Conservation (phyloP, 1,140 invertebrate genomes). For the Papilio glaucus region DNA sequence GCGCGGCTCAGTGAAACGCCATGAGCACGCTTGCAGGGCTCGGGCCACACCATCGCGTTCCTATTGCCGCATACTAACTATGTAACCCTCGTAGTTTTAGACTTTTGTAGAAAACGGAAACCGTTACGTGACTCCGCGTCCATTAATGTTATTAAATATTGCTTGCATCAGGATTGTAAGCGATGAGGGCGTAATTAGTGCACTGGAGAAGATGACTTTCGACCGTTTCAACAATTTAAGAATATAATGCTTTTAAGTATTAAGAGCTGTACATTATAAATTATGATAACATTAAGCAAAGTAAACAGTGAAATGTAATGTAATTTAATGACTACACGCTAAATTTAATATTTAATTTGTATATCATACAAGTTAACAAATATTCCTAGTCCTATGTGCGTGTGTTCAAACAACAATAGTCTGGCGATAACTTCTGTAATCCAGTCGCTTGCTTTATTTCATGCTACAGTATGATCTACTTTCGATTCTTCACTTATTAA, state of each 20-base stretch:
- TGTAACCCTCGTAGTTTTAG: conserved; percentile 73
- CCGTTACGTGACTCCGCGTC: conserved; percentile 69
- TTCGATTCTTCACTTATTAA: background rate
- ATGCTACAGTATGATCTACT: background rate
- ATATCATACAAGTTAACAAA: background rate
- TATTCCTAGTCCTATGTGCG: background rate
- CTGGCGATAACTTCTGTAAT: background rate
- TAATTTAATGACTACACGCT: no score
- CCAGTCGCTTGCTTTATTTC: background rate
- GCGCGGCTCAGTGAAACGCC: conserved; percentile 67
- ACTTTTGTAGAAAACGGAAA: conserved; percentile 71
- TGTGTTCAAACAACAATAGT: background rate
- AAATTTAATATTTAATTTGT: no score
- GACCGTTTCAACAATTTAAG: background rate
- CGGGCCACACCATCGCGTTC: conserved; percentile 66
- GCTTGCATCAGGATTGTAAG: conserved; percentile 20
- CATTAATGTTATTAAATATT: conserved; percentile 58
- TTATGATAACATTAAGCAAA: no score
- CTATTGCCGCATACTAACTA: conserved; percentile 76
- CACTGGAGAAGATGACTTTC: background rate
- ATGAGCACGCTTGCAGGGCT: conserved; percentile 70
- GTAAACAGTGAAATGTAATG: no score
- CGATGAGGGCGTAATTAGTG: conserved; percentile 9
- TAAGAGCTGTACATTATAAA: no score
- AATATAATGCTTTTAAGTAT: no score